Evolutionary conservation across 2,888 invertebrate genomes (phyloP), one percentile per base, ranked within the genome.

Genomic region (Chloromyia formosa): DNA sequence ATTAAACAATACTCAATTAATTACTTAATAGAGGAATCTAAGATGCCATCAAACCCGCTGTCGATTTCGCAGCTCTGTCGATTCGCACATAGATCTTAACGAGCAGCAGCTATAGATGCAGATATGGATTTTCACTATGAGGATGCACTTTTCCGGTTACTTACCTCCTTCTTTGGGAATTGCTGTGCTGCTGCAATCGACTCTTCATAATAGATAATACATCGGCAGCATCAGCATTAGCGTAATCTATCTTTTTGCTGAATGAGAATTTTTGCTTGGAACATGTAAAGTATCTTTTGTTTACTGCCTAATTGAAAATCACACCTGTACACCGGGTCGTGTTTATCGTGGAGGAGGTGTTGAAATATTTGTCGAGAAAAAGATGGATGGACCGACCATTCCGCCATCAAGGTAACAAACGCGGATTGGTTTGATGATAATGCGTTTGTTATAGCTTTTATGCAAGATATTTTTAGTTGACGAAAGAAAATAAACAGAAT

Each of bases 371-470:
- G 62, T n/a, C 62, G 27, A 62, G 62, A 62, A 62, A n/a, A 62
- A 62, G 62, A 62, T 62, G 27, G 27, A 62, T 62, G 62, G n/a
- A 2, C 7, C 3, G 27, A 62, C 62, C 18, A 62, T 62, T 62
- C 62, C 62, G 62, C 62, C 62, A 62, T 40, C 62, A 62, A 62
- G 62, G 62, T 62, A 40, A 62, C 62, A n/a, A 35, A 35, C 27
- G 27, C 27, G 27, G 27, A 35, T 35, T 35, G 27, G 27, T 35
- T 35, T 35, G 27, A 40, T 62, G 62, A 40, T 62, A 23, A 62
- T 62, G 62, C 62, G 62, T 62, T 62, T 16, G 23, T 22, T 62
- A 62, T 23, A 62, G 40, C 5, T 35, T 62, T 62, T 62, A 35
- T 16, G n/a, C 62, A 62, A 12, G 16, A 18, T 3, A 35, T 35